phyloP scores from a whole-genome alignment of 2,797 vertebrate species.

The Ptychobarbus kaznakovi region DNA sequence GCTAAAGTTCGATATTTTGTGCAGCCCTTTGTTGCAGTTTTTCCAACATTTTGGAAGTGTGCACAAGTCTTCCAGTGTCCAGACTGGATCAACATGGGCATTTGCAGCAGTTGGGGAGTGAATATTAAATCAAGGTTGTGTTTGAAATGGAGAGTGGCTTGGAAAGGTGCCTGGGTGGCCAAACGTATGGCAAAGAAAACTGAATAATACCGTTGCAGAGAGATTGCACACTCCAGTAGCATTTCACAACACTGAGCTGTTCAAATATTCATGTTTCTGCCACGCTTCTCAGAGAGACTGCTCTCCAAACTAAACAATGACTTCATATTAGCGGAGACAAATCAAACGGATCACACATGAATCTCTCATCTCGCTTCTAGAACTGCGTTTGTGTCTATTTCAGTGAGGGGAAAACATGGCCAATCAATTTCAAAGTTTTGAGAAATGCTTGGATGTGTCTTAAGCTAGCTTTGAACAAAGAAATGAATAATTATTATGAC shows the following conservation, averaged over 20 bases:
- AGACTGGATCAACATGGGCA: not conserved
- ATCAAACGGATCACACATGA: slow-evolving; percentile 15
- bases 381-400: not conserved
- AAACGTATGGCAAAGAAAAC: slow-evolving; percentile 58
- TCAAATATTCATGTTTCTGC: slow-evolving; percentile 50
- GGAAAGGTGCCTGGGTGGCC: slow-evolving; percentile 60
- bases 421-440: not conserved
- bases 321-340: slow-evolving; percentile 19
- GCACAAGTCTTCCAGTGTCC: not conserved
- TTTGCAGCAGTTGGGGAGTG: slow-evolving; percentile 36
- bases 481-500: not conserved
- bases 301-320: slow-evolving; percentile 17
- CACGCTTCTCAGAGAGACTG: slow-evolving; percentile 3
- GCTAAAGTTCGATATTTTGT: not conserved
- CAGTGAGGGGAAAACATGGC: not conserved
- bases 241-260: slow-evolving; percentile 21
- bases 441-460: not conserved
- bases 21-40: not conserved
- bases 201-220: slow-evolving; percentile 45
- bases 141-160: slow-evolving; percentile 63
- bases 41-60: not conserved
- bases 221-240: slow-evolving; percentile 49
- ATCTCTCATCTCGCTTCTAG: not conserved
- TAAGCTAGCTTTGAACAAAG: slow-evolving; percentile 4
- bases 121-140: slow-evolving; percentile 63